Evolutionary conservation across 2,888 invertebrate species (phyloP), one percentile per base, ranked within the genome.

Genomic region (Eledona agricola): DNA sequence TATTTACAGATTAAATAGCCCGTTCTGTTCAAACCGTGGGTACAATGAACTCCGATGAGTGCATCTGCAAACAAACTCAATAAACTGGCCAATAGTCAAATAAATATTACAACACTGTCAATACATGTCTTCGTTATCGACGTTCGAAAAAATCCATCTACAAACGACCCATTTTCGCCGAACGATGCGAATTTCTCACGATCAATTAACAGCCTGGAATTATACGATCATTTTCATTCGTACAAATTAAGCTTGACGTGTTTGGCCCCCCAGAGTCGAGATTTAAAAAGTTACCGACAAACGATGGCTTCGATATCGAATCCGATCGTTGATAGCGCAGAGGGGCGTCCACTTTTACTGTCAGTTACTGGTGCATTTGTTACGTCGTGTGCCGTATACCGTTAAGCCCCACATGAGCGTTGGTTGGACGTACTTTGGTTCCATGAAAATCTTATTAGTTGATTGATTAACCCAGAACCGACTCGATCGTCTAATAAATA

Each of bases 21-120:
- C 4, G 90, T 89, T 58, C 91, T 82, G 73, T 91, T 91, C 55
- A 90, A 77, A 2, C 90, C 90, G 68, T 90, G 90, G 1, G 90
- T 91, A 72, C 91, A 91, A 72, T 91, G 90, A 49, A 91, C 86
- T 35, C 90, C 90, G 60, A 91, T 81, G 55, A 90, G 69, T 59
- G 81, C 80, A 69, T 82, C 89, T 89, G 81, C 57, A 67, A 69
- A 62, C 43, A 68, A 61, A 62, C 38, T 51, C 50, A 59, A 59
- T 57, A 59, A 58, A 58, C 55, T 60, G 55, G 57, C 58, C 58
- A 60, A 63, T 58, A 63, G 55, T 55, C 53, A 60, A 59, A 53
- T 59, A 59, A 62, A 60, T 59, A 60, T 49, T 58, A 49, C 51
- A 45, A 53, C 43, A 51, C 35, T 58, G 55, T 58, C 51, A 57